Evolutionary conservation across 2,888 invertebrate species (phyloP), one percentile per base, ranked within the genome.

Genomic region (Temnothorax ravouxi): DNA sequence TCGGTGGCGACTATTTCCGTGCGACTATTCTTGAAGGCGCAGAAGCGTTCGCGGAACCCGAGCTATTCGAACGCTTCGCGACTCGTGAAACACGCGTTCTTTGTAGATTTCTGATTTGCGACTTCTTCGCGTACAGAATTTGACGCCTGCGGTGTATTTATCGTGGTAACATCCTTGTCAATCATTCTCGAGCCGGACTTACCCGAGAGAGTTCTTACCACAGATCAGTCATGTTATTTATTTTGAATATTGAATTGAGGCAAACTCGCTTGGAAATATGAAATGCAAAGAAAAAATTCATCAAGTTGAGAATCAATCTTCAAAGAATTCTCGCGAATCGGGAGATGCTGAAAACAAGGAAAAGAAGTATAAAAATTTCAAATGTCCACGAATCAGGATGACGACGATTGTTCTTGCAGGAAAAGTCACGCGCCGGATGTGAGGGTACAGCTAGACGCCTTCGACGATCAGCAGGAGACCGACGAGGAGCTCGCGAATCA

Each of bases 391-490:
- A 81, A 86, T 88, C 72, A 82, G 84, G 77, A 88, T 86, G 81
- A 83, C 82, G 85, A 21, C 21, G 67, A 61, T 79, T 79, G 13
- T 80, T 80, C 47, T 80, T 89, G 76, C 86, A 91, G 91, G 86
- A 94, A 94, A 86, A 93, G 92, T 93, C 96, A 96, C 91, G 96
- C 96, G 94, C 97, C 97, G 81, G 98, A 98, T 95, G 96, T 99
- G 92, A 96, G 97, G 80, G 98, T 98, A 74, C 99, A 99, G 95
- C 95, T 99, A 93, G 99, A 99, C 94, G 98, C 98, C 83, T 99
- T 99, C 95, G 99, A 99, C 94, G 98, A 99, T 95, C 99, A 99
- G 95, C 96, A 98, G 86, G 98, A 98, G 95, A 98, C 98, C 93
- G 99, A 99, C 95, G 99, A 99, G 94, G 97, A 98, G 56, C 97